Conservation (phyloP, 2,888 invertebrate genomes). For the Trileptium ribeirensis region DNA sequence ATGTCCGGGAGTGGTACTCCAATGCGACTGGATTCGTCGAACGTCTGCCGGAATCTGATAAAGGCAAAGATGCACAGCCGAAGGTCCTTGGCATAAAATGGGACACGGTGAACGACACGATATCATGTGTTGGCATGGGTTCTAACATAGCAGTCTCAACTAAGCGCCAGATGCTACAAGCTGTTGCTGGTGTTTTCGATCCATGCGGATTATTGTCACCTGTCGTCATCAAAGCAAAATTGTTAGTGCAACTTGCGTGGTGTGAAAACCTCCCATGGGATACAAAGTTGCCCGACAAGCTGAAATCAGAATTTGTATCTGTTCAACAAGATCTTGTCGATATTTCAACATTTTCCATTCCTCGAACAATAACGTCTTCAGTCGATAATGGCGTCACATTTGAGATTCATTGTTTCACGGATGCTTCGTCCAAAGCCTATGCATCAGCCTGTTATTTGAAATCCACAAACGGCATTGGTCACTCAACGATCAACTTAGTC, state of each 20-base stretch:
- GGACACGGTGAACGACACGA: conserved; percentile 21
- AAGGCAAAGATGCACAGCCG: background rate
- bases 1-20: too few species aligned
- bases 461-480: background rate
- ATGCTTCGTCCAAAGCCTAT: conserved; percentile 39
- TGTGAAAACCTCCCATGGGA: background rate
- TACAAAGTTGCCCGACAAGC: background rate
- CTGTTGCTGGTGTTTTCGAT: background rate
- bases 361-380: background rate
- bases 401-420: conserved; percentile 31
- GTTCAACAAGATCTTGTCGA: background rate
- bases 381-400: background rate
- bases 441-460: conserved; percentile 34
- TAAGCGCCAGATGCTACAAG: background rate
- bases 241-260: background rate
- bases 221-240: background rate
- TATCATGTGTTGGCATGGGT: background rate
- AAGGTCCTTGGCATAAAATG: conserved; percentile 21
- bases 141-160: background rate
- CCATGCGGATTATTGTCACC: background rate
- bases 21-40: too few species aligned
- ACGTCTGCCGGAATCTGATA: too few species aligned
- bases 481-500: conserved; percentile 21
- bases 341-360: background rate
- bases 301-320: background rate